Conservation (phyloP, 2,888 invertebrate species). For the Sturmia bella region DNA sequence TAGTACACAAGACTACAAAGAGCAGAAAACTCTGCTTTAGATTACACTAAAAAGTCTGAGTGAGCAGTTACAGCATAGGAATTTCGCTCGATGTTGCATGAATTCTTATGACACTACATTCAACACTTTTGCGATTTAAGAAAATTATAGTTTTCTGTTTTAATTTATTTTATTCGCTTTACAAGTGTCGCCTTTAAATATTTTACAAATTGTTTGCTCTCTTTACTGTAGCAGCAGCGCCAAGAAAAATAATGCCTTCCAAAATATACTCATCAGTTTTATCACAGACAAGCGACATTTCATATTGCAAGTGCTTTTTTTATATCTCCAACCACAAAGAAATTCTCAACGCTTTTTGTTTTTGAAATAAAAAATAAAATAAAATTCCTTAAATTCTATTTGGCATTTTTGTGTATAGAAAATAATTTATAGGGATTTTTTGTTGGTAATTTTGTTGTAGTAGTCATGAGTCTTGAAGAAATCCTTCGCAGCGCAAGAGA, state of each 20-base stretch:
- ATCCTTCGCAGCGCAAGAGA: slow-evolving; percentile 24
- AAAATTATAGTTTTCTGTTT: no score
- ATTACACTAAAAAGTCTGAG: no score
- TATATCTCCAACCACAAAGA: slow-evolving; percentile 2
- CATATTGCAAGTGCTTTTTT: slow-evolving; percentile 35
- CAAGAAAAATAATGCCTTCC: neutral
- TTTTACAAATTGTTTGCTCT: neutral
- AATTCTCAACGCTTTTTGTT: neutral
- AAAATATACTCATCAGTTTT: slow-evolving; percentile 45
- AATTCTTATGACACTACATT: no score
- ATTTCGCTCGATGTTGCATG: no score
- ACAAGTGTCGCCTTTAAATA: no score
- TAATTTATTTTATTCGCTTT: no score
- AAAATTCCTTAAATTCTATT: slow-evolving; percentile 59
- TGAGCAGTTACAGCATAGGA: no score
- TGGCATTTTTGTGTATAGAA: slow-evolving; percentile 52
- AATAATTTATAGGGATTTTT: slow-evolving; percentile 46
- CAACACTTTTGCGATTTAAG: no score
- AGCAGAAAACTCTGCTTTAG: no score
- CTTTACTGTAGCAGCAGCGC: no score
- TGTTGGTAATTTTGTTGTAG: neutral
- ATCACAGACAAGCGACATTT: slow-evolving; percentile 38
- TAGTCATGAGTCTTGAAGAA: slow-evolving; percentile 44
- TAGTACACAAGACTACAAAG: no score
- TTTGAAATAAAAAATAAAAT: slow-evolving; percentile 28